Conservation (phyloP, 2,888 invertebrate genomes). For the Euspilapteryx auroguttella region DNA sequence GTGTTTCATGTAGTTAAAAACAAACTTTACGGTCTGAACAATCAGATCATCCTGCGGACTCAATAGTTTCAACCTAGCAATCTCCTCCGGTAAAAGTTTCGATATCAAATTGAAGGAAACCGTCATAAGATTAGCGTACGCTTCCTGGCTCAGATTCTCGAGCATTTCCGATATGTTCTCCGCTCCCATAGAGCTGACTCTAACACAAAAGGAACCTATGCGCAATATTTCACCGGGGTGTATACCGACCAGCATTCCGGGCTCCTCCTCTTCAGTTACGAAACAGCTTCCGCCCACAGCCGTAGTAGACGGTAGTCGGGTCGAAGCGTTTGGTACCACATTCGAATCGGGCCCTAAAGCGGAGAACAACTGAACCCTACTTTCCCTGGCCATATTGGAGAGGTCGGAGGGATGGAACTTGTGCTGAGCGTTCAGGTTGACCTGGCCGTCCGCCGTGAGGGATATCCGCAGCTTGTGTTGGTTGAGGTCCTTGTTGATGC, state of each 20-base stretch:
- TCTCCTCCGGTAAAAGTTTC: slow-evolving; percentile 29
- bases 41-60: slow-evolving; percentile 44
- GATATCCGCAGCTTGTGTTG: slow-evolving; percentile 47
- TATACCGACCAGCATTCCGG: slow-evolving; percentile 24
- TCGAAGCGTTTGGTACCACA: slow-evolving; percentile 23
- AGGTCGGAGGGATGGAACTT: slow-evolving; percentile 38
- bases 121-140: slow-evolving; percentile 37
- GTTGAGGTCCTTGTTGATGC: slow-evolving; percentile 56
- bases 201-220: slow-evolving; percentile 28
- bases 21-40: slow-evolving; percentile 37
- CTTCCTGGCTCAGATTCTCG: slow-evolving; percentile 34
- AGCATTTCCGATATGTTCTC: slow-evolving; percentile 31
- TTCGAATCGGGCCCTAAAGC: slow-evolving; percentile 27
- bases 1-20: slow-evolving; percentile 41
- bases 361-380: slow-evolving; percentile 28
- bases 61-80: slow-evolving; percentile 28
- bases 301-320: slow-evolving; percentile 17
- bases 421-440: slow-evolving; percentile 41
- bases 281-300: slow-evolving; percentile 18
- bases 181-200: slow-evolving; percentile 33
- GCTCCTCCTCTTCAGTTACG: slow-evolving; percentile 17
- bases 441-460: slow-evolving; percentile 42
- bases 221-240: slow-evolving; percentile 40
- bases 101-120: slow-evolving; percentile 34
- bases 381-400: slow-evolving; percentile 24